phyloP scores from a whole-genome alignment of 2,797 vertebrate genomes.

The Rhinophrynus dorsalis region DNA sequence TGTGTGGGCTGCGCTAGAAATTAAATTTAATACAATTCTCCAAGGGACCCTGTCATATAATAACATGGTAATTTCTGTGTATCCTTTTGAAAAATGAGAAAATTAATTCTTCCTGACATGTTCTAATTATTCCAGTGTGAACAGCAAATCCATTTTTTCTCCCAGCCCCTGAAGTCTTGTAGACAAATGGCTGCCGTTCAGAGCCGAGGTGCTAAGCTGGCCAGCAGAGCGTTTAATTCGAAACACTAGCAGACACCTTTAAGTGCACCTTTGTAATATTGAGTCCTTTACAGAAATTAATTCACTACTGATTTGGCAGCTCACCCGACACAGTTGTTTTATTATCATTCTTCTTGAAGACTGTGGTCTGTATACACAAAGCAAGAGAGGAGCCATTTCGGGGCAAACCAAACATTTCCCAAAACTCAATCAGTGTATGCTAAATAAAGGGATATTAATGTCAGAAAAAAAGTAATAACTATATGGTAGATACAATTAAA shows the following conservation, averaged over 20 bases:
- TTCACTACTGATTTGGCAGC: conserved; percentile 96
- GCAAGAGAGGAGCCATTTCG: too few species aligned
- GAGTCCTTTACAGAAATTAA: conserved; percentile 98
- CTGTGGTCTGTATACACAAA: too few species aligned
- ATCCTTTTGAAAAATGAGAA: conserved; percentile 99
- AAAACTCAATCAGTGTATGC: too few species aligned
- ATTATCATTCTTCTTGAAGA: too few species aligned
- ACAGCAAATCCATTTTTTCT: conserved; percentile 85
- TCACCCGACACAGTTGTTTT: too few species aligned
- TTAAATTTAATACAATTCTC: conserved; percentile 99
- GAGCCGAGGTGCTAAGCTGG: conserved; percentile 98
- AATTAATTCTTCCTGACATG: conserved; percentile 99
- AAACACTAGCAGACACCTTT: conserved; percentile 99
- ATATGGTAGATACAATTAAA: too few species aligned
- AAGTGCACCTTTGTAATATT: conserved; percentile 99
- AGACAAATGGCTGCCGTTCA: conserved; percentile 82
- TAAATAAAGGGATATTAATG: too few species aligned
- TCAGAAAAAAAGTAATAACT: too few species aligned
- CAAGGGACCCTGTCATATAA: conserved; percentile 99
- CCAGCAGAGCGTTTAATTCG: conserved; percentile 99
- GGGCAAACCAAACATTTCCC: too few species aligned
- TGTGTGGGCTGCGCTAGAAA: conserved; percentile 99
- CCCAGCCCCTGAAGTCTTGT: conserved; percentile 87
- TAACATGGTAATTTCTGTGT: conserved; percentile 99
- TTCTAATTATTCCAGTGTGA: conserved; percentile 99